Evolutionary conservation across 2,113 vertebrate genomes (phyloP).

Genomic region (Lathamus discolor): DNA sequence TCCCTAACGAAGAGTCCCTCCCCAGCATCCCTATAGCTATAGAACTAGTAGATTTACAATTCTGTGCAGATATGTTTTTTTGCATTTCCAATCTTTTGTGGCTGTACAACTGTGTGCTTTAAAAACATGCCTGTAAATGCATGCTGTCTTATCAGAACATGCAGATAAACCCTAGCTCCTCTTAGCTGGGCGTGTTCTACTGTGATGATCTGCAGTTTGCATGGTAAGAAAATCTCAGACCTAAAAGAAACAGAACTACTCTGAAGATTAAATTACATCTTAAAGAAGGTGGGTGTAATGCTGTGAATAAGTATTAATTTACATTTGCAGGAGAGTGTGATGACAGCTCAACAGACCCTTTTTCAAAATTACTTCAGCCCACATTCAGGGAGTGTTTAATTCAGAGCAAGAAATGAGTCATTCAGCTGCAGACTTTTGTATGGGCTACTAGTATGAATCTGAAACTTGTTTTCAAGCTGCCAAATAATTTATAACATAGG

Average conservation of each 20-base stretch:
- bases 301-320: neutral
- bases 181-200: neutral
- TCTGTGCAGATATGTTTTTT: neutral
- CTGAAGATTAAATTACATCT: neutral
- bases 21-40: neutral
- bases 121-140: neutral
- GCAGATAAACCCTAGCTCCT: neutral
- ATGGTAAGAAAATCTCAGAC: neutral
- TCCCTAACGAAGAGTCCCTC: no score
- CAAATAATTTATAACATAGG: neutral
- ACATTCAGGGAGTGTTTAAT: neutral
- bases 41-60: neutral
- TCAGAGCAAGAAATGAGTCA: neutral
- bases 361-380: neutral
- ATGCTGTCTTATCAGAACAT: fast-evolving
- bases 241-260: neutral
- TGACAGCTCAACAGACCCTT: neutral
- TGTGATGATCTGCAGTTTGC: neutral
- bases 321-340: neutral
- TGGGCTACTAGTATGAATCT: neutral
- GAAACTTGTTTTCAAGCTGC: neutral
- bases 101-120: neutral
- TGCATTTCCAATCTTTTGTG: neutral
- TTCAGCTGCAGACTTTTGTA: neutral
- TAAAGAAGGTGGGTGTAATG: neutral